Conservation (phyloP, 2,888 invertebrate genomes). For the Perizoma affinitatum region DNA sequence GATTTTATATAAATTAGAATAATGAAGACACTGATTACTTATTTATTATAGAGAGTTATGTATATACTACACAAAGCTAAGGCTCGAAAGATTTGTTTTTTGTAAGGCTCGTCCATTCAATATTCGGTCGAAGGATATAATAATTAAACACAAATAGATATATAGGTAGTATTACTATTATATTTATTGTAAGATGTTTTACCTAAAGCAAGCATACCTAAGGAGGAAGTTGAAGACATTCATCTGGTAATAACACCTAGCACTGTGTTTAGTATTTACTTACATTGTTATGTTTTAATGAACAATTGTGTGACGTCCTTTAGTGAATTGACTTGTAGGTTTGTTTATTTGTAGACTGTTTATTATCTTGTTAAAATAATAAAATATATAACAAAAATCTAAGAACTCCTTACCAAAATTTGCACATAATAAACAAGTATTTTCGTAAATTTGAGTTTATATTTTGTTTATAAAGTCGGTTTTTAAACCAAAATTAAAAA, state of each 20-base stretch:
- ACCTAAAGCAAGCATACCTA: slow-evolving; percentile 19
- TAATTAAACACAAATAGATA: slow-evolving; percentile 13
- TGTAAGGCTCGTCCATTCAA: slow-evolving; percentile 19
- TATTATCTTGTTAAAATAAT: slow-evolving; percentile 26
- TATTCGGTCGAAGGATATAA: slow-evolving; percentile 30
- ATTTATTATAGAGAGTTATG: slow-evolving; percentile 3
- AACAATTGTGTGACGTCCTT: slow-evolving; percentile 35
- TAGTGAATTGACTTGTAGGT: slow-evolving; percentile 71
- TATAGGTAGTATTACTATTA: not conserved
- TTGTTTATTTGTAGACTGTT: slow-evolving; percentile 34
- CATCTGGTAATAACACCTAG: slow-evolving; percentile 18
- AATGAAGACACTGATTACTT: slow-evolving; percentile 15
- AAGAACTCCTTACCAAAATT: no score
- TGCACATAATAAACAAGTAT: slow-evolving; percentile 17
- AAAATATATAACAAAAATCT: not conserved
- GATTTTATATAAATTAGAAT: not conserved
- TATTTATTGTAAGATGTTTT: not conserved
- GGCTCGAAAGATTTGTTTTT: slow-evolving; percentile 11
- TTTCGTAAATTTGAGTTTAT: slow-evolving; percentile 2
- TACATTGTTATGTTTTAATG: slow-evolving; percentile 26
- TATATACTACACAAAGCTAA: slow-evolving; percentile 1
- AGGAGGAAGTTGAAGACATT: slow-evolving; percentile 16
- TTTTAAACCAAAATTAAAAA: slow-evolving; percentile 31
- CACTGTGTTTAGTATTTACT: slow-evolving; percentile 37
- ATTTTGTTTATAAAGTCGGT: no score